These are phyloP conservation scores for Paraplagusia blochii DNA, from an alignment of 2,113 vertebrate species.

Conservation along the genomic window DNA sequence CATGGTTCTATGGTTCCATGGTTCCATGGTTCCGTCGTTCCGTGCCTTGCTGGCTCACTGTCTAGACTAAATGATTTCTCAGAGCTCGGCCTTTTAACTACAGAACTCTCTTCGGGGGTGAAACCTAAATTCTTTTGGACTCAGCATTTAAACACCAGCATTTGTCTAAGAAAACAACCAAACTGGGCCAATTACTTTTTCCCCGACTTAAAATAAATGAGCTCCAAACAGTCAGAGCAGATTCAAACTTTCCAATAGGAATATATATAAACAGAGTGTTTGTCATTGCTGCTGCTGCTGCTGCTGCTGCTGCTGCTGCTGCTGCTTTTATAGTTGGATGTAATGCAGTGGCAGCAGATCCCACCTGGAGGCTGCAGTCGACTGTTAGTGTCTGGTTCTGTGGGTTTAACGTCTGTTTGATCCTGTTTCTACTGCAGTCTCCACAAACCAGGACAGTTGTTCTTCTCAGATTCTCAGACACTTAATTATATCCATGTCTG, in stretches of 20 bases:
- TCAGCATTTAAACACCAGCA: not conserved
- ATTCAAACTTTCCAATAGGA: not conserved
- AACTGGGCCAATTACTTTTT: constrained; percentile 10
- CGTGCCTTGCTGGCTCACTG: not conserved
- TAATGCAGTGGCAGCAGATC: too few relatives aligned
- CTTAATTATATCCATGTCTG: too few relatives aligned
- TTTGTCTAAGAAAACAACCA: constrained; percentile 5
- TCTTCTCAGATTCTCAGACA: too few relatives aligned
- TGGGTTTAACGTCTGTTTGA: too few relatives aligned
- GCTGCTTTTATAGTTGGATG: too few relatives aligned
- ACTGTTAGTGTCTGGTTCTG: too few relatives aligned
- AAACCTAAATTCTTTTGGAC: constrained; percentile 13
- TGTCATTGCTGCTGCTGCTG: not conserved
- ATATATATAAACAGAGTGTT: not conserved
- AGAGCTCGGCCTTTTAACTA: constrained; percentile 6
- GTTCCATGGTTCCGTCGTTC: too few relatives aligned
- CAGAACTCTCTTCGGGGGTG: constrained; percentile 14
- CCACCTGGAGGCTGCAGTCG: too few relatives aligned
- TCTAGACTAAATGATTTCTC: constrained; percentile 9
- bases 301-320: too few relatives aligned
- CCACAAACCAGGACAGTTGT: too few relatives aligned
- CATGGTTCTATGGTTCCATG: too few relatives aligned
- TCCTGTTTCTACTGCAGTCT: too few relatives aligned
- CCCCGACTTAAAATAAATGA: not conserved
- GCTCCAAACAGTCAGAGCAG: not conserved